Evolutionary conservation across 2,797 vertebrate species (phyloP).

Genomic region (Megalops cyprinoides): DNA sequence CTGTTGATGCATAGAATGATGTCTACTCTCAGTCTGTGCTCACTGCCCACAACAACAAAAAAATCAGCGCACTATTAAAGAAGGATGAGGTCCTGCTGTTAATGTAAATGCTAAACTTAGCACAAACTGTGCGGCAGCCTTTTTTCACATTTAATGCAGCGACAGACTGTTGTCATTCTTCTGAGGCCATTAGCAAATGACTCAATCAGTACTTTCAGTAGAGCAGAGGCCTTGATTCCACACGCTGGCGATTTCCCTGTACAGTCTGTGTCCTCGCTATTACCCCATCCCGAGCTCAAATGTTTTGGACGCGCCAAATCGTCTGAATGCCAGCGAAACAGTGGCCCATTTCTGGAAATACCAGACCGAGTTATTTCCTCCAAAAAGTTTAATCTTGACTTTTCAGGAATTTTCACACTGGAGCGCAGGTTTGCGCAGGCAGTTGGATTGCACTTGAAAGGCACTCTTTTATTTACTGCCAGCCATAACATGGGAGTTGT

Average conservation of each 20-base stretch:
- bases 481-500: constrained; percentile 50
- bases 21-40: not conserved
- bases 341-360: constrained; percentile 1
- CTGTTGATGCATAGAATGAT: not conserved
- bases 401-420: constrained; percentile 14
- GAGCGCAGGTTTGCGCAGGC: constrained; percentile 37
- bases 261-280: not conserved
- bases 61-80: not conserved
- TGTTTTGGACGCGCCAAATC: constrained; percentile 55
- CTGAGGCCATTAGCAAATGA: constrained; percentile 19
- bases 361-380: constrained; percentile 31
- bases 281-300: not conserved
- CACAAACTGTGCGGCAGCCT: not conserved
- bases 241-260: not conserved
- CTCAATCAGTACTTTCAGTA: constrained; percentile 5
- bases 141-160: constrained; percentile 26
- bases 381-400: constrained; percentile 34
- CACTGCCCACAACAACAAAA: too few relatives aligned
- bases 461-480: constrained; percentile 24
- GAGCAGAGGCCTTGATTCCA: not conserved
- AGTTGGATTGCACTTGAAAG: constrained; percentile 22
- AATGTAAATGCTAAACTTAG: constrained; percentile 8
- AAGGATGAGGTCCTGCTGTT: not conserved
- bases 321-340: constrained; percentile 18
- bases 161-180: not conserved